Conservation (phyloP, 2,797 vertebrate genomes). For the Chromobotia macracanthus region DNA sequence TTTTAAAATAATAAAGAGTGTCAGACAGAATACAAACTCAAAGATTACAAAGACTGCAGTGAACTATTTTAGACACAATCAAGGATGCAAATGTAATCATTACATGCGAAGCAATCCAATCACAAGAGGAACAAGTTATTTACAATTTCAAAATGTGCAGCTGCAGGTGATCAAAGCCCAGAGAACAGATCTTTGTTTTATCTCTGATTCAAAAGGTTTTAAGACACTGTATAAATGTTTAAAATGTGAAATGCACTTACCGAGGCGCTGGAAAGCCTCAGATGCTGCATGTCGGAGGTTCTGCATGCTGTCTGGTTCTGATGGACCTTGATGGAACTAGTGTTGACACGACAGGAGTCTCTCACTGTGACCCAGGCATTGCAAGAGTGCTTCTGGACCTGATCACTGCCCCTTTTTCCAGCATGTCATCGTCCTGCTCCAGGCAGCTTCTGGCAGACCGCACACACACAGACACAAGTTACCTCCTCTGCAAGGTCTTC, state of each 20-base stretch:
- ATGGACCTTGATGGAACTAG: conserved; percentile 33
- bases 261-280: conserved; percentile 73
- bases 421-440: conserved; percentile 38
- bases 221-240: not conserved
- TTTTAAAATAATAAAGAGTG: not conserved
- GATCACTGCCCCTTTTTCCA: conserved; percentile 13
- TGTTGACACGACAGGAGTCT: conserved; percentile 20
- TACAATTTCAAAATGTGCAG: not conserved
- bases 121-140: conserved; percentile 7
- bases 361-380: conserved; percentile 46
- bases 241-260: conserved; percentile 62
- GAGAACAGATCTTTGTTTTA: not conserved
- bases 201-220: not conserved
- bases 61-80: not conserved
- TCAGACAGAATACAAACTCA: not conserved
- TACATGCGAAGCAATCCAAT: not conserved
- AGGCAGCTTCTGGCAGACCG: conserved; percentile 35
- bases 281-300: conserved; percentile 73
- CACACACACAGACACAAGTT: conserved; percentile 44
- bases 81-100: not conserved
- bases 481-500: conserved; percentile 6
- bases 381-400: conserved; percentile 24
- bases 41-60: not conserved
- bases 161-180: not conserved
- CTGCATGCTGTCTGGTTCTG: conserved; percentile 65